Base-by-base conservation (phyloP, 2,888 invertebrate species). In the Hypselothyrea guttata region DNA sequence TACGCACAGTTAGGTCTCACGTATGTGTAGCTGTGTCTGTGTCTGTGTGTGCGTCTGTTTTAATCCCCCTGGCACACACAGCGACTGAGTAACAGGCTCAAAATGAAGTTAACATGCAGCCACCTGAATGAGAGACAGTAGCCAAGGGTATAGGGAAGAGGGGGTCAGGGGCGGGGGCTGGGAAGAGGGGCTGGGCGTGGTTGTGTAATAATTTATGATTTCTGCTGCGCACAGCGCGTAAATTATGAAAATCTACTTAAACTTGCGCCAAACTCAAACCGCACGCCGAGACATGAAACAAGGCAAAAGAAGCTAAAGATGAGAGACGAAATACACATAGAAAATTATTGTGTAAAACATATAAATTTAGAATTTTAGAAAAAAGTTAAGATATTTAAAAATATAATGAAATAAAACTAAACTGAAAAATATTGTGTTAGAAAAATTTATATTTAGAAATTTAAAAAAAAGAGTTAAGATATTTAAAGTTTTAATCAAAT, bases 171-270 rank as follows among this genome's bases (percentile, higher is more conserved):
- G 11, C 12, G 13, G 37, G n/a, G 42, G 22, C 4, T 37, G 4
- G 9, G 18, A 4, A 12, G 27, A 27, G 22, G 15, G 44, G 31
- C 7, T 40, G 52, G n/a, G n/a, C 34, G 51, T 12, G 49, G 15
- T 34, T 48, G 31, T 63, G 64, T 63, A 60, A 81, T 84, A 84
- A 83, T 84, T 82, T 84, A 84, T 84, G 75, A 71, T 70, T 84
- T 61, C 55, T 58, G 65, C 56, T 46, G 57, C 57, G 79, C 75
- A 48, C 57, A 68, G 62, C 65, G 83, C 71, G 83, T 84, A 82
- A 82, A 84, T 82, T 83, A 82, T 83, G 83, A 83, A 82, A 82
- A 82, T 84, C 82, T 79, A 81, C 82, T 82, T 83, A 82, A 79
- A 84, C 71, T 81, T 81, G 68, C 61, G 65, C 60, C 76, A 52